A percentile compares a stretch with the other conserved stretches of the same genome.
These are phyloP conservation scores for Eurytoma californica DNA, from an alignment of 2,888 invertebrate genomes.

Conservation along the genomic window DNA sequence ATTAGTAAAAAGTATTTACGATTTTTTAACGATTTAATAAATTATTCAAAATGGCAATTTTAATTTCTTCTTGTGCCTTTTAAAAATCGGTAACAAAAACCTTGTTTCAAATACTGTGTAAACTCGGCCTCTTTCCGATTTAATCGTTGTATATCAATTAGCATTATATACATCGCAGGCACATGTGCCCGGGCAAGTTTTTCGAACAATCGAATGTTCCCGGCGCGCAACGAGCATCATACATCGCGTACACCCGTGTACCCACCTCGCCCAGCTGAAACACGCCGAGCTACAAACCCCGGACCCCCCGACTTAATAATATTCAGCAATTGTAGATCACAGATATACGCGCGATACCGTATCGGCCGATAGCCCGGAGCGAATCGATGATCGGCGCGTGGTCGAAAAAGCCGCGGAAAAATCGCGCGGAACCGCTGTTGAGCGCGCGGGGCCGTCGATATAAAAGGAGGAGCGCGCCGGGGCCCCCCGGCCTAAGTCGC, in stretches of 20 bases:
- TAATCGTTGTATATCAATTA: too few relatives aligned
- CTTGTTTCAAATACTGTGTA: too few relatives aligned
- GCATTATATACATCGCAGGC: too few relatives aligned
- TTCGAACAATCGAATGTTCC: constrained; percentile 10
- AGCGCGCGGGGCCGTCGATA: not conserved
- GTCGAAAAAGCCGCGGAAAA: not conserved
- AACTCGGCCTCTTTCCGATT: too few relatives aligned
- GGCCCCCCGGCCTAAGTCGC: not conserved
- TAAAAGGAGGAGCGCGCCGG: constrained; percentile 9
- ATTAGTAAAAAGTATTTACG: too few relatives aligned
- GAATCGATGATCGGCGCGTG: constrained; percentile 18
- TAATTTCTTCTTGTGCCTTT: too few relatives aligned
- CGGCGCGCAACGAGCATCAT: not conserved
- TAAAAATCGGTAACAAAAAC: too few relatives aligned
- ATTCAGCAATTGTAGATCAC: constrained; percentile 50
- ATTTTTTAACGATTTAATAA: too few relatives aligned
- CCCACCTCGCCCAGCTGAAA: not conserved
- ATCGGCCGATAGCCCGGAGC: constrained; percentile 9
- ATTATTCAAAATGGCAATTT: too few relatives aligned
- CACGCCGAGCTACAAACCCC: not conserved
- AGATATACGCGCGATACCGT: constrained; percentile 10
- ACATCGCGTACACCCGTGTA: constrained; percentile 15
- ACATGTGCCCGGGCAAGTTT: not conserved
- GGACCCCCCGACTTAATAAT: constrained; percentile 26
- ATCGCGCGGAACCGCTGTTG: constrained; percentile 1